A percentile compares a stretch with the other conserved stretches of the same genome.
These are phyloP conservation scores for Microchirus variegatus DNA, from an alignment of 2,797 vertebrate genomes.

Conservation along the genomic window DNA sequence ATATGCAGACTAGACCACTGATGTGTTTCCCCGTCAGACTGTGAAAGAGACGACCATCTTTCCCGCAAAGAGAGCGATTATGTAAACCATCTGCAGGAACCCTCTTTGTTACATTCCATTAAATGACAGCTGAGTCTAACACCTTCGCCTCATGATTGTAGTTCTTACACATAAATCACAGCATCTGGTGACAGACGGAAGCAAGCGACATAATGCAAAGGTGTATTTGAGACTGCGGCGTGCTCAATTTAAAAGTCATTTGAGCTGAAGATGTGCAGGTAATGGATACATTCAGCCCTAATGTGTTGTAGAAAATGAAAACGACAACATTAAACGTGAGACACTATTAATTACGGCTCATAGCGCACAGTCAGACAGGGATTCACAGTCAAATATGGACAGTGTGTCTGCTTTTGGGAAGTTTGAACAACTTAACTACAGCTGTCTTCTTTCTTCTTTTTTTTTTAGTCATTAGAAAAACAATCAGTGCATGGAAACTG, in stretches of 20 bases:
- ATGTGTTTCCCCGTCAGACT: conserved; percentile 43
- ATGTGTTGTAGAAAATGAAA: conserved; percentile 12
- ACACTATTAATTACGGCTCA: conserved; percentile 7
- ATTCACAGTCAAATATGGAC: conserved; percentile 3
- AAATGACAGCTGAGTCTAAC: conserved; percentile 50
- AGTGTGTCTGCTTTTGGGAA: conserved; percentile 5
- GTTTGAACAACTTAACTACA: conserved; percentile 30
- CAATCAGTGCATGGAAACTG: conserved; percentile 41
- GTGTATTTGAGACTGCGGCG: conserved; percentile 5
- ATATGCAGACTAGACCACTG: conserved; percentile 39
- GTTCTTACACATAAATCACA: conserved; percentile 41
- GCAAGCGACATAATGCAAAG: conserved; percentile 38
- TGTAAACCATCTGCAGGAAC: conserved; percentile 54
- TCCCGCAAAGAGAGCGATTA: conserved; percentile 42
- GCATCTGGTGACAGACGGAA: conserved; percentile 51
- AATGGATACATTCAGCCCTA: neutral
- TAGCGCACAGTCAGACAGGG: neutral
- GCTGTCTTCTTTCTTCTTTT: neutral
- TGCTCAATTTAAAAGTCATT: conserved; percentile 24
- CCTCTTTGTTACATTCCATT: conserved; percentile 41
- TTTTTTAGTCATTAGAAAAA: conserved; percentile 21
- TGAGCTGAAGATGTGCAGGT: conserved; percentile 6
- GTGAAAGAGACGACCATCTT: conserved; percentile 46
- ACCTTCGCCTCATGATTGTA: conserved; percentile 41
- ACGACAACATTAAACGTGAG: neutral